phyloP scores from a whole-genome alignment of 2,113 vertebrate genomes.

The Cottus gobio region DNA sequence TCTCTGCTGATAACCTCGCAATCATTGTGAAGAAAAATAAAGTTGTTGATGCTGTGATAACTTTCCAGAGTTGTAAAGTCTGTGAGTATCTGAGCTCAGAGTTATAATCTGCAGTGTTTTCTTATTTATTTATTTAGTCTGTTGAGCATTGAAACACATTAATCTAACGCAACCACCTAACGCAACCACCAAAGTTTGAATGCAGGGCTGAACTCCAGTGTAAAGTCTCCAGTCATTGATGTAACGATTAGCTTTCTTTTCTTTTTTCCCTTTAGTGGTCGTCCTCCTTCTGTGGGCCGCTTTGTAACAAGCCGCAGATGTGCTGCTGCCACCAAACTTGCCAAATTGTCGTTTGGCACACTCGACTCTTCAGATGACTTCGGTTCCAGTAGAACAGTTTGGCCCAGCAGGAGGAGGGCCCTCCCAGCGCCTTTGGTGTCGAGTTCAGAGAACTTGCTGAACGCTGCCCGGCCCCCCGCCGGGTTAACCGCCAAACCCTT shows the following conservation, averaged over 20 bases:
- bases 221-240: background rate
- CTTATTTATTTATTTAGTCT: too few relatives aligned
- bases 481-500: conserved; percentile 23
- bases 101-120: background rate
- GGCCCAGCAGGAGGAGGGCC: background rate
- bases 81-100: too few relatives aligned
- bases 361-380: conserved; percentile 79
- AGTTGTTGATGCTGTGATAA: background rate
- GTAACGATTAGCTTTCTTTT: background rate
- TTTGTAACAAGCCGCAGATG: conserved; percentile 71
- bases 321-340: background rate
- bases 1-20: background rate
- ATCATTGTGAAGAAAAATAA: too few relatives aligned
- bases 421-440: background rate
- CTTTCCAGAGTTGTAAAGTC: background rate
- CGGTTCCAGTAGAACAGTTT: background rate
- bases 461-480: background rate
- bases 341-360: background rate
- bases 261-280: conserved; percentile 42
- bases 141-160: too few relatives aligned
- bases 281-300: conserved; percentile 29
- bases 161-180: too few relatives aligned
- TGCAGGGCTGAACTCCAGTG: background rate
- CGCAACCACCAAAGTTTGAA: too few relatives aligned
- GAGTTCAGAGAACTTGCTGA: conserved; percentile 53